Evolutionary conservation across 2,113 vertebrate species (phyloP).

Genomic region (Tonatia bakeri): DNA sequence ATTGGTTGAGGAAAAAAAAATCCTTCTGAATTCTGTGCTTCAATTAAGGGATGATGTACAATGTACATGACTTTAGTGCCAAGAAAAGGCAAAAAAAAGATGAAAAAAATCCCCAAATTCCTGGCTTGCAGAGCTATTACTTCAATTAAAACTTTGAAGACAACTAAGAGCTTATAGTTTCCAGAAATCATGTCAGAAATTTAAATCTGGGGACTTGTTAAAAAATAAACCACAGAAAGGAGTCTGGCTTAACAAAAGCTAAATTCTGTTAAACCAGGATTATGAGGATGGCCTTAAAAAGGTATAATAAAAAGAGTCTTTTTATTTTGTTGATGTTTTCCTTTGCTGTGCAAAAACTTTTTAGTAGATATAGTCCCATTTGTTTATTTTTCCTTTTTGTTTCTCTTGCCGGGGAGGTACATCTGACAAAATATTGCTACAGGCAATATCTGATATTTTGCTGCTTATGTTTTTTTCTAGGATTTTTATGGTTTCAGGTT

Average conservation of each 20-base stretch:
- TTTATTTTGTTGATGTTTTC: no score
- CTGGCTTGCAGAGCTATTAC: neutral
- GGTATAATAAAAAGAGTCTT: neutral
- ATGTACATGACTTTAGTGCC: neutral
- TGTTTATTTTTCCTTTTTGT: no score
- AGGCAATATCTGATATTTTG: no score
- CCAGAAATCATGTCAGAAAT: neutral
- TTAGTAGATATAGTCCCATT: no score
- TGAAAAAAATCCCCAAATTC: neutral
- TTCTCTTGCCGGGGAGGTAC: no score
- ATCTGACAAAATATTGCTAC: no score
- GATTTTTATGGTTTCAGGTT: no score
- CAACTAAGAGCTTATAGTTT: neutral
- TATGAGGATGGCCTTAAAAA: neutral
- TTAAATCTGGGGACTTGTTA: neutral
- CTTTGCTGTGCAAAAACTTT: no score
- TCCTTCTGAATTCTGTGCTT: neutral
- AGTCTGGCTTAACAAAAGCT: neutral
- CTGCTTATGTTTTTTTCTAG: no score
- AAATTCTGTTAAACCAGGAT: neutral
- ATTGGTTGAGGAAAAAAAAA: neutral
- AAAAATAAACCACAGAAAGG: neutral
- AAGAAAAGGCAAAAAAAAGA: neutral
- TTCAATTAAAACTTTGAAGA: conserved; percentile 4
- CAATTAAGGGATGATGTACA: neutral